phyloP scores from a whole-genome alignment of 2,797 vertebrate genomes.

The Phataginus tetradactyla region DNA sequence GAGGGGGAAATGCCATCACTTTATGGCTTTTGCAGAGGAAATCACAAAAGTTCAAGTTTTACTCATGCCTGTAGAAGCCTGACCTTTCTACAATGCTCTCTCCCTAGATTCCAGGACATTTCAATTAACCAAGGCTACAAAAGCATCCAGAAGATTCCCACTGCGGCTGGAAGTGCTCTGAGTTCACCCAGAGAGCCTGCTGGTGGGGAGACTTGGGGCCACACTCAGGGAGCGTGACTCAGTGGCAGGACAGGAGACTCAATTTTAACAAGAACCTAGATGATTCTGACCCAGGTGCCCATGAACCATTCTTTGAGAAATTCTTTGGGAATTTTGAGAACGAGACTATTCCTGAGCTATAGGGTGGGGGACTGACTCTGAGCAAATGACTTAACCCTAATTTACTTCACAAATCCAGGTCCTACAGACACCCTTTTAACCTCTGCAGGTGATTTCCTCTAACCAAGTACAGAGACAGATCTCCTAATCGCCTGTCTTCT shows the following conservation, averaged over 20 bases:
- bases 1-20: background rate
- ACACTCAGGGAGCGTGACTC: background rate
- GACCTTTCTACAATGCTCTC: background rate
- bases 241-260: background rate
- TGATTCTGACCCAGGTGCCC: background rate
- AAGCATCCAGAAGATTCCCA: background rate
- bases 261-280: background rate
- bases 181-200: background rate
- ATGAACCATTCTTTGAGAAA: background rate
- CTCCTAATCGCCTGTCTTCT: background rate
- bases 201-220: background rate
- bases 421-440: background rate
- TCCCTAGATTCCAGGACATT: background rate
- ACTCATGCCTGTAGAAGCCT: background rate
- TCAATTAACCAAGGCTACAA: background rate
- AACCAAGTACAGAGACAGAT: background rate
- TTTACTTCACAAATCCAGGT: background rate
- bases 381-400: background rate
- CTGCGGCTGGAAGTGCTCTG: background rate
- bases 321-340: slow-evolving; percentile 8
- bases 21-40: background rate
- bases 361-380: background rate
- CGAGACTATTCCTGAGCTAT: background rate
- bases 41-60: background rate
- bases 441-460: slow-evolving; percentile 9